Evolutionary conservation across 2,113 vertebrate genomes (phyloP).

Genomic region (Sitta europaea): DNA sequence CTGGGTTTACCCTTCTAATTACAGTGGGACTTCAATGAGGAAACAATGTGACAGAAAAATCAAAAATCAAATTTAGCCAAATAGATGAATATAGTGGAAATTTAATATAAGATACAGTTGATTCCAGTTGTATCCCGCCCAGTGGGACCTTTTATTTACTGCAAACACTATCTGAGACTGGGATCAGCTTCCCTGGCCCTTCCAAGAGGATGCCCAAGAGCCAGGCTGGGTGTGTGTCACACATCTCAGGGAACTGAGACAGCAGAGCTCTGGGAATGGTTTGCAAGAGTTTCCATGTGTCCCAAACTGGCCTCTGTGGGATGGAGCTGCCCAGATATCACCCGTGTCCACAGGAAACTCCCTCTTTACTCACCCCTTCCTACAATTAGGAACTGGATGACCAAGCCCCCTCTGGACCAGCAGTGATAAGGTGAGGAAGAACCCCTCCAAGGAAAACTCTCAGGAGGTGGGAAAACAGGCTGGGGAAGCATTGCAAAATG

Average conservation of each 20-base stretch:
- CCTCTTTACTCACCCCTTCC: constrained; percentile 25
- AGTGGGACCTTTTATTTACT: background rate
- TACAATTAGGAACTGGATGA: constrained; percentile 2
- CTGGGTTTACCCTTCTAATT: background rate
- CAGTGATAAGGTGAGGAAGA: background rate
- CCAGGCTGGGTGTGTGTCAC: background rate
- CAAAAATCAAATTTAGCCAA: background rate
- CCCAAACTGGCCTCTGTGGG: background rate
- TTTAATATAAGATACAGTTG: background rate
- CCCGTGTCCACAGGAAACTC: background rate
- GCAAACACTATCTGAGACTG: background rate
- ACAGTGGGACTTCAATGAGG: background rate
- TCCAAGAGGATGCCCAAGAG: background rate
- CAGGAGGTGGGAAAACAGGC: background rate
- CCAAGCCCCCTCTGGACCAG: background rate
- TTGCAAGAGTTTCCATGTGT: background rate
- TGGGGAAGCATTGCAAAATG: background rate
- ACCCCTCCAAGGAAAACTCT: background rate
- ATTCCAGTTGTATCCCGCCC: background rate
- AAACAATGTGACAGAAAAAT: background rate
- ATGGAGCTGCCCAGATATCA: background rate
- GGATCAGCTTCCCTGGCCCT: background rate
- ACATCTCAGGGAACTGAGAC: background rate
- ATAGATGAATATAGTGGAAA: accelerated
- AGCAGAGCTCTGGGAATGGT: background rate